Percentiles rank a stretch among this genome's conserved stretches.
These are phyloP conservation scores for Pao palembangensis DNA, from an alignment of 2,113 vertebrate genomes.

Conservation along the genomic window DNA sequence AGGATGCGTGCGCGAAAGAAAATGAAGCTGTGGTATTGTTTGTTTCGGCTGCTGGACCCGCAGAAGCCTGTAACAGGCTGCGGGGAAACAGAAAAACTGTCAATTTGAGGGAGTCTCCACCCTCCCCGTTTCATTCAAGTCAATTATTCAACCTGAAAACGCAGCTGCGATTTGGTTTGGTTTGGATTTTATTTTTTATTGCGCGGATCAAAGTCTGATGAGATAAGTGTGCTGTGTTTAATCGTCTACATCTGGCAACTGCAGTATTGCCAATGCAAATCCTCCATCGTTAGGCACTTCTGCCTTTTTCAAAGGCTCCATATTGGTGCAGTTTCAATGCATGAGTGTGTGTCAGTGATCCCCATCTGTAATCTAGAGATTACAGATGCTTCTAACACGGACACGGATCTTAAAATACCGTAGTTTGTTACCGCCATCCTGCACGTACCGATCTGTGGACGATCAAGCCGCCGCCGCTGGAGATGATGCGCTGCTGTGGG, in stretches of 20 bases:
- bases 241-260: constrained; percentile 29
- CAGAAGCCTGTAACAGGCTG: constrained; percentile 13
- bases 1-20: neutral
- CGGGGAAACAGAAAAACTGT: constrained; percentile 15
- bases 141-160: constrained; percentile 11
- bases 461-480: constrained; percentile 43
- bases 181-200: neutral
- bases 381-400: constrained; percentile 26
- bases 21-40: neutral
- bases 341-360: neutral
- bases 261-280: constrained; percentile 40
- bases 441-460: constrained; percentile 41
- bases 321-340: constrained; percentile 42
- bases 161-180: neutral
- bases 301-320: constrained; percentile 24
- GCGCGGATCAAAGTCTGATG: constrained; percentile 8
- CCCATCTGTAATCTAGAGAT: constrained; percentile 22
- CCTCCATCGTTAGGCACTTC: constrained; percentile 15
- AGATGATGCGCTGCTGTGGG: constrained; percentile 60
- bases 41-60: neutral
- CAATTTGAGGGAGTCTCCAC: constrained; percentile 39
- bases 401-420: constrained; percentile 43
- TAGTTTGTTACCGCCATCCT: constrained; percentile 45
- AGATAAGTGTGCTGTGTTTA: constrained; percentile 4
- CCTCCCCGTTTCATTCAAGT: constrained; percentile 26